These are phyloP conservation scores for Pollenia amentaria DNA, from an alignment of 2,888 invertebrate species.

Conservation along the genomic window DNA sequence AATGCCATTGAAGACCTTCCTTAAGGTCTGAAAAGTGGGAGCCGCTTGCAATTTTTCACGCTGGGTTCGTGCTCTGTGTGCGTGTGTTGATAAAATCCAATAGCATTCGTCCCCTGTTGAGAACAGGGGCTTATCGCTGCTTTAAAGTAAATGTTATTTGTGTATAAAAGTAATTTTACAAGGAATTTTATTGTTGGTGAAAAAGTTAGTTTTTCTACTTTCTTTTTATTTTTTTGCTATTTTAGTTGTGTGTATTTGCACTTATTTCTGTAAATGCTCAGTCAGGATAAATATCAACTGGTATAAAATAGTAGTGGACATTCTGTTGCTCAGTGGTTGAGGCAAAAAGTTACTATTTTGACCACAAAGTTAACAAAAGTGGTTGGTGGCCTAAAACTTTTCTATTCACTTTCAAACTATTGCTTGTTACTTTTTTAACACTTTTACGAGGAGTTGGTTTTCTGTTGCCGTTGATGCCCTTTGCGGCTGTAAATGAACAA, in stretches of 20 bases:
- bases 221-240: conserved; percentile 2
- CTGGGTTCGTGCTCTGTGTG: no score
- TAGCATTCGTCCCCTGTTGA: no score
- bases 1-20: no score
- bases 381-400: conserved; percentile 46
- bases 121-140: no score
- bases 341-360: conserved; percentile 44
- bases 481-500: background rate
- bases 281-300: background rate
- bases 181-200: conserved; percentile 6
- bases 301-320: conserved; percentile 47
- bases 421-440: conserved; percentile 19
- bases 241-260: conserved; percentile 14
- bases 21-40: no score
- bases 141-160: conserved; percentile 23
- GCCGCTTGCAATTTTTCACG: no score
- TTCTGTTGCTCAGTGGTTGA: conserved; percentile 45
- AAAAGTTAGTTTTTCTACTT: conserved; percentile 29
- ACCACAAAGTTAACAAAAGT: conserved; percentile 63
- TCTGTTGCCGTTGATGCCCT: background rate
- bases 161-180: conserved; percentile 27
- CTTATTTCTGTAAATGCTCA: background rate
- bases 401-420: background rate
- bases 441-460: conserved; percentile 14
- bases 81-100: no score